Base-by-base conservation (phyloP, 2,888 invertebrate genomes). In the Mystacides longicornis region DNA sequence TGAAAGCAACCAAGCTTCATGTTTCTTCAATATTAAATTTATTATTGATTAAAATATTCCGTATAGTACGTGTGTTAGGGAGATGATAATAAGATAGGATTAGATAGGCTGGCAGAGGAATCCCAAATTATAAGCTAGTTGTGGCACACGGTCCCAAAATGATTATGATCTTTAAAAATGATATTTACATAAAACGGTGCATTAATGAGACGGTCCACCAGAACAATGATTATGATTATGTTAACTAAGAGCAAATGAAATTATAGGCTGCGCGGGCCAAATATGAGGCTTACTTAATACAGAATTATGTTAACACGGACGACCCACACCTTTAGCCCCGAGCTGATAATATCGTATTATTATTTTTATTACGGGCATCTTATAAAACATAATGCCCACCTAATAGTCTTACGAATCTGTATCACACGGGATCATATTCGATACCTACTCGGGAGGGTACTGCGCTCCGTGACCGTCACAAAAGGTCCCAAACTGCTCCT, bases 381-480 rank as follows among this genome's bases (percentile, higher is more conserved):
- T 16, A 37, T 37, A 3, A 27, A 11, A 27, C 27, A 27, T 27
- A 27, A 27, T 27, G 11, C 27, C 11, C 27, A 11, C 7, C 5
- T 27, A 27, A 11, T 27, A 27, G 7, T 27, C 27, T 5, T 11
- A 11, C 27, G 27, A 7, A 27, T 27, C 5, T 5, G 27, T 27
- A 27, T 5, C 18, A 45, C 14, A 16, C 4, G 14, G 45, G 45
- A 45, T 45, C 45, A 45, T 45, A 45, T 19, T 45, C 20, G 11
- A 20, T 45, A n/a, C n/a, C n/a, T n/a, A n/a, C n/a, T 51, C 57
- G 60, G 55, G 60, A 60, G 57, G 57, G 53, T 60, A 49, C 57
- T 60, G 23, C 57, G 47, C 42, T 55, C 49, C 60, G 60, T 60
- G 60, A 60, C 57, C 49, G 53, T 49, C 45, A 60, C 56, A 60